Evolutionary conservation across 2,113 vertebrate genomes (phyloP).

Genomic region (Abramis brama): DNA sequence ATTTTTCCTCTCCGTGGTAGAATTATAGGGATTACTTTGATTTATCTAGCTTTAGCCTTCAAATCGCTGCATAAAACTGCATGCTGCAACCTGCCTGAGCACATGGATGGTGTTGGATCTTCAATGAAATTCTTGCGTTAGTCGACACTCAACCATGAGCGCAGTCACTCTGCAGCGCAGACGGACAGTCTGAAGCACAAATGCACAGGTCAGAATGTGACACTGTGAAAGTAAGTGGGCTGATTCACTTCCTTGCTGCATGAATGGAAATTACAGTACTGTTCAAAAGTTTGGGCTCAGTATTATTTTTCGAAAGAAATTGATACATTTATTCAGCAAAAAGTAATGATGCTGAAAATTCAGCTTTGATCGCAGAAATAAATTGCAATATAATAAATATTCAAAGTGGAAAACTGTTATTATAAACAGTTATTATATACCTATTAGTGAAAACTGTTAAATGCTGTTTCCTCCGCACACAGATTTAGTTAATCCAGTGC

Average conservation of each 20-base stretch:
- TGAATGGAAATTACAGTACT: background rate
- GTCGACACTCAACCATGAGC: background rate
- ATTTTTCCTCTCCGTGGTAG: background rate
- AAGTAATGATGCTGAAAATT: background rate
- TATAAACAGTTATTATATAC: background rate
- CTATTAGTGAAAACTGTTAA: background rate
- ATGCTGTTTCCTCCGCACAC: background rate
- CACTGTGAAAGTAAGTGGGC: background rate
- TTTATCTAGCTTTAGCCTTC: background rate
- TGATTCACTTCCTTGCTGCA: background rate
- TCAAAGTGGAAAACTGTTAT: too few species aligned
- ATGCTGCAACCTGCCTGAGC: background rate
- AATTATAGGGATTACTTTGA: conserved; percentile 3
- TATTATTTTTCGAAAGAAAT: background rate
- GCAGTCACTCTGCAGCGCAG: background rate
- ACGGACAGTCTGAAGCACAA: background rate
- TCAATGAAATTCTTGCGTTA: background rate
- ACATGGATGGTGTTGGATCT: background rate
- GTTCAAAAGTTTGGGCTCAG: background rate
- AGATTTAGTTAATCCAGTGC: conserved; percentile 13
- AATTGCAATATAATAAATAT: background rate
- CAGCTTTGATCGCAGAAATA: background rate
- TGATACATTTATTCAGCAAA: background rate
- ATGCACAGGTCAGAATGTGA: conserved; percentile 8
- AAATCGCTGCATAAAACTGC: background rate